Base-by-base conservation (phyloP, 1,140 invertebrate species). In the Drosophila albomicans region DNA sequence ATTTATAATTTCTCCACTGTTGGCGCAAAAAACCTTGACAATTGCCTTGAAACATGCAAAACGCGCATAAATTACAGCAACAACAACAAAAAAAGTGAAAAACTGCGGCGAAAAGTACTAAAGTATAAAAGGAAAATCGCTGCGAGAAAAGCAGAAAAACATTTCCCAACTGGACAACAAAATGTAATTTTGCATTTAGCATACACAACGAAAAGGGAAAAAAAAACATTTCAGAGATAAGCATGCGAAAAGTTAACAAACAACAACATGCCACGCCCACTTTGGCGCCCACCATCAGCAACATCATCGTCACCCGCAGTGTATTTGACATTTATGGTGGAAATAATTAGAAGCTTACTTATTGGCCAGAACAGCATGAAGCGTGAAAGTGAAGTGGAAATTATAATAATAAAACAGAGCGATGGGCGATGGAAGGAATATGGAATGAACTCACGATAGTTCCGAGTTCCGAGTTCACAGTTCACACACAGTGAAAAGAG, bases 41-140 rank as follows among this genome's bases (percentile, higher is more conserved):
- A 91, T 91, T 87, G 80, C 87, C 75, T 73, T 69, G 67, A 49
- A 77, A 84, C 88, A 91, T 91, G 88, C 88, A 84, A 91, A 91
- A 75, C 64, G 68, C 71, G 81, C 87, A 91, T 91, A 91, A 91
- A 91, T 91, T 91, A 91, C 67, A 25, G 20, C 20, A 25, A 25
- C 20, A 72, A 45, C 49, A 63, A 68, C 51, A 48, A 56, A 6
- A 28, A 28, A 28, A 28, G 41, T 11, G 46, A 13, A 32, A 75
- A 69, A 59, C 20, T 25, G 20, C 20, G 48, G 43, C 20, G 43
- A 28, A 35, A 64, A 81, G 51, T 62, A 51, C 43, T 5, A 38
- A 46, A 67, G 64, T 25, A 67, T 25, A 72, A 45, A 41, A 68
- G n/a, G 10, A 8, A 28, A 64, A 38, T 38, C 35, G 35, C 30